Conservation (phyloP, 2,113 vertebrate species). For the Mugil cephalus region DNA sequence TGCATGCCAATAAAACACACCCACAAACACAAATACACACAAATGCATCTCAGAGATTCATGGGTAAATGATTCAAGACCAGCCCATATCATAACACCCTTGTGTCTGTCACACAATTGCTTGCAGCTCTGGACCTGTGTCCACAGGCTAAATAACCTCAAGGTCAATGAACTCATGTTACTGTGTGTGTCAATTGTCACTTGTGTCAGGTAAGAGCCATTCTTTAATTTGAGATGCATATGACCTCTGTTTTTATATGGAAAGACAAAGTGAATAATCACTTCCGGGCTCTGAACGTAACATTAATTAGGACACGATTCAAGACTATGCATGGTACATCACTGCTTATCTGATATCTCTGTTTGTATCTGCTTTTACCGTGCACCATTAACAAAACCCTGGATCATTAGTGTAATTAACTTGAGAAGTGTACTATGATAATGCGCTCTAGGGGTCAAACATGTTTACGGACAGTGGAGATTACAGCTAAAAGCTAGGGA, state of each 20-base stretch:
- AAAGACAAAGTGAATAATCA: not conserved
- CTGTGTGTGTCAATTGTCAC: not conserved
- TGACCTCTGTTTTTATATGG: not conserved
- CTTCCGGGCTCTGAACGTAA: not conserved
- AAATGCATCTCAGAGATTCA: not conserved
- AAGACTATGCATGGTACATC: no score
- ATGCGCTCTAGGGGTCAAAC: not conserved
- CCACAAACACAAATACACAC: not conserved
- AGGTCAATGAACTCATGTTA: not conserved
- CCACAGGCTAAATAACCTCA: no score
- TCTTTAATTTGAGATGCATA: constrained; percentile 16
- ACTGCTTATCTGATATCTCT: no score
- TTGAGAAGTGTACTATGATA: not conserved
- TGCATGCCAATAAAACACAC: constrained; percentile 33
- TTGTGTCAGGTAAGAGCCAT: not conserved
- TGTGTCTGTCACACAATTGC: not conserved
- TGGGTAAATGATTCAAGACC: not conserved
- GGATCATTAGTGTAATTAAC: not conserved
- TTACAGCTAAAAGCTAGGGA: no score
- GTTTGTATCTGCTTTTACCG: no score
- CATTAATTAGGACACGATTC: no score
- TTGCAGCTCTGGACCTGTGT: not conserved
- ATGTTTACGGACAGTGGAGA: no score
- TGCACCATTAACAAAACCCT: not conserved
- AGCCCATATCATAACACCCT: not conserved